phyloP scores from a whole-genome alignment of 2,113 vertebrate genomes.

The Gavia stellata region DNA sequence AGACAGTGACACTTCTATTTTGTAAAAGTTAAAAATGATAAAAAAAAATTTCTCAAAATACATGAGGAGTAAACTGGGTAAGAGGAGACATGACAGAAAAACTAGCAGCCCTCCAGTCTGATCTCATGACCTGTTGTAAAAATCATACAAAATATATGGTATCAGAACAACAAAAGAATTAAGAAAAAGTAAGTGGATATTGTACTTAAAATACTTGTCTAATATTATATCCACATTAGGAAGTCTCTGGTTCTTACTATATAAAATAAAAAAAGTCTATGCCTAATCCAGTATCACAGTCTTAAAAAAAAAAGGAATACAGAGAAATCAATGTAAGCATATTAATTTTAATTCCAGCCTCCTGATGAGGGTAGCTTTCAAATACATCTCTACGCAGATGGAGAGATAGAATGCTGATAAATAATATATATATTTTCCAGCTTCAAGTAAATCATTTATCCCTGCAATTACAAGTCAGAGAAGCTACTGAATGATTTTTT shows the following conservation, averaged over 20 bases:
- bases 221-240: background rate
- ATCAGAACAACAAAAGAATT: background rate
- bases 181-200: background rate
- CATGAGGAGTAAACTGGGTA: background rate
- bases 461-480: conserved; percentile 14
- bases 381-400: background rate
- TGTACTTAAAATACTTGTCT: background rate
- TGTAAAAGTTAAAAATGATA: background rate
- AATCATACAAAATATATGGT: background rate
- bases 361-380: background rate
- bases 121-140: background rate
- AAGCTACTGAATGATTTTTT: background rate
- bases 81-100: background rate
- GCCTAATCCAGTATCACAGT: background rate
- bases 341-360: background rate
- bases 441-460: conserved; percentile 13
- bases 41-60: background rate
- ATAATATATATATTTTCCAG: conserved; percentile 26
- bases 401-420: conserved; percentile 15
- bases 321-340: background rate
- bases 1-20: background rate
- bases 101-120: background rate
- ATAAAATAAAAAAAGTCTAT: background rate
- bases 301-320: background rate
- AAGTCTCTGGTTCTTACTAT: background rate